Evolutionary conservation across 2,888 invertebrate genomes (phyloP).

Genomic region (Steromphala cineraria): DNA sequence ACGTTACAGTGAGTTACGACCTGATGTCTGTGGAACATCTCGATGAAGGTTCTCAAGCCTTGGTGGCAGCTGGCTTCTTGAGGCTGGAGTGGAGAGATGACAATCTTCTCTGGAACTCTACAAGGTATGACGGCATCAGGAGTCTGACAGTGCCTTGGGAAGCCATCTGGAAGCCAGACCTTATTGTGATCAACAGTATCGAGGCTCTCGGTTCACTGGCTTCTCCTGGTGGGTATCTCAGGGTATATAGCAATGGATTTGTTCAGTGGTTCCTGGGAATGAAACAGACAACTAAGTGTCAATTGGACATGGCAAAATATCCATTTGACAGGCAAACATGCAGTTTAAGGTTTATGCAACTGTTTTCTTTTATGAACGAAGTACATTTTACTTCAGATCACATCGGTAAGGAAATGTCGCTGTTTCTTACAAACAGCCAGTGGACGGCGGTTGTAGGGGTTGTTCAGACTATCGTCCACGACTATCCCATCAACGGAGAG

Average conservation of each 20-base stretch:
- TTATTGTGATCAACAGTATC: background rate
- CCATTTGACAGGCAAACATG: conserved; percentile 9
- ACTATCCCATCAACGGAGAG: too few species aligned
- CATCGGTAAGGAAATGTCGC: background rate
- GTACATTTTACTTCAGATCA: background rate
- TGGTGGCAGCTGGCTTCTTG: background rate
- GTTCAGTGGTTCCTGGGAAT: background rate
- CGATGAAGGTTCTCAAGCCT: background rate
- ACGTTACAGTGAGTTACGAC: background rate
- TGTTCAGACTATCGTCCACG: background rate
- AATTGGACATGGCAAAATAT: background rate
- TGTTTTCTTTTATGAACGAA: background rate
- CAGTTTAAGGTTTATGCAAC: background rate
- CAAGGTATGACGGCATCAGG: background rate
- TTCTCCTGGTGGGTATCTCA: background rate
- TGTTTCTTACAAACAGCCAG: background rate
- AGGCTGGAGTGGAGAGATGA: background rate
- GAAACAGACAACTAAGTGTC: background rate
- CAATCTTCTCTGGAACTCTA: background rate
- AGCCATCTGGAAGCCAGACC: background rate
- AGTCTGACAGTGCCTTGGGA: background rate
- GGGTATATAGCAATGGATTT: background rate
- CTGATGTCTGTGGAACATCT: background rate
- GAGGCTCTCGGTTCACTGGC: background rate
- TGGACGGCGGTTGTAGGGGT: background rate